Evolutionary conservation across 1,140 invertebrate species (phyloP), one percentile per base, ranked within the genome.

Genomic region (Ips typographus): DNA sequence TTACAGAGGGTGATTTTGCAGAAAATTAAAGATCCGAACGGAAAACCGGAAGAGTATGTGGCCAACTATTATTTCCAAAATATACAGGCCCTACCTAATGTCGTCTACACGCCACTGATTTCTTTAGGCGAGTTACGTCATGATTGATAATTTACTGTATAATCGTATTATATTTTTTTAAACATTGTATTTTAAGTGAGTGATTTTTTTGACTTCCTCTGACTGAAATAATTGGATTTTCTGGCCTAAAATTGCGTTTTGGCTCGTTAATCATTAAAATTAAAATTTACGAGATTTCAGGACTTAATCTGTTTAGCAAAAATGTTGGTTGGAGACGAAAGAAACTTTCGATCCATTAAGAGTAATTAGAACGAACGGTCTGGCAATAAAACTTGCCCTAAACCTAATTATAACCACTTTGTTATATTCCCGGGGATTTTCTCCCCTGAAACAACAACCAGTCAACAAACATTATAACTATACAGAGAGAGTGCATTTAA

Each of bases 11-110:
- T 73, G 7, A 49, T 71, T 43, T 49, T 68, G 47, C 41, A 73
- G 38, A 73, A 68, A 44, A 71, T 40, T 5, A 52, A 55, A 6
- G 72, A 71, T 42, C 51, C 57, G 6, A 71, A 71, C 36, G 53
- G 66, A 57, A 71, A 70, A 47, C 60, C 70, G 1, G 67, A 73
- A 22, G 72, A 71, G 52, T 73, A 71, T 39, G 65, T 66, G 36
- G 70, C 70, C 36, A 71, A 73, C 64, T 73, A 73, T 65, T 64
- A 69, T 41, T 71, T 73, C 38, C 72, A 73, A 43, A 73, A 73
- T 41, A 62, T 73, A 7, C 70, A 68, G 41, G 58, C 66, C n/a
- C 40, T 70, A 42, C 72, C 72, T 8, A 70, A 69, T 58, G 47
- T 55, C 4, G 62, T 69, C 8, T 73, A 73, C 49, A 41, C 66